Conservation (phyloP, 30 jellyfish, hydroid and myxozoan genomes). For the Pseudorhiza aurosa region DNA sequence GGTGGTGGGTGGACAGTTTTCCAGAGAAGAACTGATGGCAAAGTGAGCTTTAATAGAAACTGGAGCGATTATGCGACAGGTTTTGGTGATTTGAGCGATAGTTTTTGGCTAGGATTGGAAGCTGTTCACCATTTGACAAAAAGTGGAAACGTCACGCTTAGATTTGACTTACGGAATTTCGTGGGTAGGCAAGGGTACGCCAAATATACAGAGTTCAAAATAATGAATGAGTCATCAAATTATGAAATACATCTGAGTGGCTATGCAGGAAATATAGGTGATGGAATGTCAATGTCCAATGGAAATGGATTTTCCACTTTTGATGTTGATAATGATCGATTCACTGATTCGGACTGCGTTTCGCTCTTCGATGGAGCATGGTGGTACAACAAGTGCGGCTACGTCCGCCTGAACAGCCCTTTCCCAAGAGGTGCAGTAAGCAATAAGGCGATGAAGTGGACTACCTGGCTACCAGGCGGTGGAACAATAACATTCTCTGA, state of each 20-base stretch:
- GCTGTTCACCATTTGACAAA: conserved; percentile 35
- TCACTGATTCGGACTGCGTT: not conserved
- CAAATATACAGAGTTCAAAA: not conserved
- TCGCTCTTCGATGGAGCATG: conserved; percentile 2
- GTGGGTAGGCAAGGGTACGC: not conserved
- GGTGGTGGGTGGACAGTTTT: conserved; percentile 59
- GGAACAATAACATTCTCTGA: conserved; percentile 7
- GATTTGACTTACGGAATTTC: conserved; percentile 15
- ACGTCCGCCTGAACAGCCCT: conserved; percentile 13
- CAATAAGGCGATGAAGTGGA: conserved; percentile 14
- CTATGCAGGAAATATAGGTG: conserved; percentile 18
- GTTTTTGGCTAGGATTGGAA: conserved; percentile 44
- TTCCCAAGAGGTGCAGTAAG: not conserved
- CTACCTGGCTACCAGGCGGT: not conserved
- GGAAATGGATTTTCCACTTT: conserved; percentile 5
- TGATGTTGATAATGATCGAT: conserved; percentile 4
- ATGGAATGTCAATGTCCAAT: conserved; percentile 7
- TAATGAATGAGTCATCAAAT: not conserved
- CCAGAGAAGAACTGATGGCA: conserved; percentile 6
- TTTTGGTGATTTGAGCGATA: conserved; percentile 23
- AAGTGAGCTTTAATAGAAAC: conserved; percentile 14
- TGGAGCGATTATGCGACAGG: conserved; percentile 33
- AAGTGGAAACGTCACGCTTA: not conserved
- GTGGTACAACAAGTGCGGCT: conserved; percentile 16
- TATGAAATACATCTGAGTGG: not conserved